Percentiles rank a stretch among this genome's conserved stretches.
phyloP scores from a whole-genome alignment of 2,888 invertebrate species.

The Phasia obesa region DNA sequence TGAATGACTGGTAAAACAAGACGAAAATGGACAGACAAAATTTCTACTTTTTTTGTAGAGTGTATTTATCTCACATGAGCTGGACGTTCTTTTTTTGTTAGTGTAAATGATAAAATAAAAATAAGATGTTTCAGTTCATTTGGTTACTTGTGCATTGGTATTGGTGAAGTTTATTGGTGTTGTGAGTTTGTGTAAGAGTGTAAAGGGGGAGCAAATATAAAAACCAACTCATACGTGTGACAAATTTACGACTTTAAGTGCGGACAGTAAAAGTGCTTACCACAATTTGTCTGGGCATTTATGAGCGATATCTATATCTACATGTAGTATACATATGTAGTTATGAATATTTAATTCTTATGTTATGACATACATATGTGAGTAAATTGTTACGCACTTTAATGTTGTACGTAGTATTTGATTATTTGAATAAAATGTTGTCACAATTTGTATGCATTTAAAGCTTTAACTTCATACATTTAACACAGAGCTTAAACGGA shows the following conservation, averaged over 20 bases:
- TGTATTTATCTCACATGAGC: conserved; percentile 18
- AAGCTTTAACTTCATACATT: no score
- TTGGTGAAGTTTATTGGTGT: conserved; percentile 12
- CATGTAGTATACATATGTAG: not conserved
- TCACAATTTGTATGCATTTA: no score
- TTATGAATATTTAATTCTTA: conserved; percentile 27
- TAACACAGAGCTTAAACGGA: no score
- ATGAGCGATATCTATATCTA: conserved; percentile 26
- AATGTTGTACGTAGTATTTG: conserved; percentile 16
- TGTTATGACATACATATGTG: not conserved
- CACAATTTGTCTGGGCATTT: conserved; percentile 70
- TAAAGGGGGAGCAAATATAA: not conserved
- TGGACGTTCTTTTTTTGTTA: not conserved
- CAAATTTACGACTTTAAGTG: conserved; percentile 76
- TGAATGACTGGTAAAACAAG: conserved; percentile 29
- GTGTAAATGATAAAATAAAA: conserved; percentile 3
- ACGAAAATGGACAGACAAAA: conserved; percentile 8
- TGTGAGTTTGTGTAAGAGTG: conserved; percentile 3
- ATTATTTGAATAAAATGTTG: not conserved
- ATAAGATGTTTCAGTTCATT: conserved; percentile 5
- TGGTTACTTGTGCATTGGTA: conserved; percentile 31
- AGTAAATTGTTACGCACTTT: not conserved
- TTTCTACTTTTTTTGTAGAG: conserved; percentile 4
- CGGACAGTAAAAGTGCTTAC: conserved; percentile 69
- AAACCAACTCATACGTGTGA: conserved; percentile 72